These are phyloP conservation scores for Neoitamus cyanurus DNA, from an alignment of 2,888 invertebrate species.

Conservation along the genomic window DNA sequence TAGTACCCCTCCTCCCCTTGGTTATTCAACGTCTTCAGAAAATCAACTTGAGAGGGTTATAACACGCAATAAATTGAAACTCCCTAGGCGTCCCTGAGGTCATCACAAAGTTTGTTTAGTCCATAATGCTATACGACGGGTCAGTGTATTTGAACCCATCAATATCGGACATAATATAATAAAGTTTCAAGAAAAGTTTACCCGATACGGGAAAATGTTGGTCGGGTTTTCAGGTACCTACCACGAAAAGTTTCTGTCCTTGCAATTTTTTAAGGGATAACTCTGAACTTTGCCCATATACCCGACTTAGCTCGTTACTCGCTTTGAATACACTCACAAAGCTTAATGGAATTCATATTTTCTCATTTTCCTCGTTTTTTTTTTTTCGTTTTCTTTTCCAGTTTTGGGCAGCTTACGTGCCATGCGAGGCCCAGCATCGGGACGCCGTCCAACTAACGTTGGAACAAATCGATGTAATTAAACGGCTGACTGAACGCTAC, in stretches of 20 bases:
- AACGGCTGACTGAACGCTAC: slow-evolving; percentile 75
- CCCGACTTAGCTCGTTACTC: not conserved
- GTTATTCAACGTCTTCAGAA: not conserved
- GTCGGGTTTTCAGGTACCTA: not conserved
- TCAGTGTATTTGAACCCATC: slow-evolving; percentile 26
- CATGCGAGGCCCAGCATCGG: slow-evolving; percentile 76
- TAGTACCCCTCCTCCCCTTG: not conserved
- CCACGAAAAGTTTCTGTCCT: not conserved
- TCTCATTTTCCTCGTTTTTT: not conserved
- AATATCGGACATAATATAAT: slow-evolving; percentile 20
- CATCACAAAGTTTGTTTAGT: slow-evolving; percentile 25
- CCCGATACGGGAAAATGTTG: not conserved
- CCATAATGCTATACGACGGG: slow-evolving; percentile 2
- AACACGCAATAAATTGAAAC: slow-evolving; percentile 23
- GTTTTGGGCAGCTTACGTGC: slow-evolving; percentile 81
- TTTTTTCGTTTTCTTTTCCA: slow-evolving; percentile 59
- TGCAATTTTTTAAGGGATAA: slow-evolving; percentile 8
- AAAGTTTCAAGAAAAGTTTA: slow-evolving; percentile 14
- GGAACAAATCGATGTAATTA: slow-evolving; percentile 80
- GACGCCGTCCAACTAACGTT: slow-evolving; percentile 77
- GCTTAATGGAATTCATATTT: slow-evolving; percentile 34
- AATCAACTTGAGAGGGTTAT: not conserved
- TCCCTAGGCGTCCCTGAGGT: not conserved
- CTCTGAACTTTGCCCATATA: slow-evolving; percentile 14
- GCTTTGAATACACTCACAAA: not conserved